Evolutionary conservation across 53 echinoderm and acorn worm genomes (phyloP), one percentile per base, ranked within the genome.

Genomic region (Mesocentrotus franciscanus): DNA sequence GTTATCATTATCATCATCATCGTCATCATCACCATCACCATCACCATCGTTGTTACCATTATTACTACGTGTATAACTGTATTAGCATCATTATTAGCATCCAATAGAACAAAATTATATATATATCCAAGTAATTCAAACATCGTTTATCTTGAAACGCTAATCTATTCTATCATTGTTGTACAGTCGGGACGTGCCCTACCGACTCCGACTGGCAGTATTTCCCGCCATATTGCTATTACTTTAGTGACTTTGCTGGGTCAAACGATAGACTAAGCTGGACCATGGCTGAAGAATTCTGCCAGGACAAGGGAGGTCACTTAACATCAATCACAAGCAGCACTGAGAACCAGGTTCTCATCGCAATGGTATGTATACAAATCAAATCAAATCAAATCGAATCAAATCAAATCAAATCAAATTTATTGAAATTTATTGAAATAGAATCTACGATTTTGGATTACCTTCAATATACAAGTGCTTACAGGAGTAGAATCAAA

Each of bases 181-280:
- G 2, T 49, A 4, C 56, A 92, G 92, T 92, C 24, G 27, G 74
- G 11, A 29, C 5, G 26, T 96, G 96, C 26, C 93, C 93, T 0
- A 34, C 71, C 6, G 90, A 84, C 27, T 56, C 85, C 13, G 94
- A 78, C 8, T 96, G 96, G 96, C 27, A 92, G 29, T 94, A 96
- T 64, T 95, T 60, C 13, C 35, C 92, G 17, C 92, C 95, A 20
- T 96, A 96, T 90, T 97, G 97, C 95, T 97, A 97, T 90, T 97
- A 92, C 95, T 56, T 96, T 74, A 96, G 96, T 93, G 96, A 94
- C 87, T 9, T 94, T 22, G 66, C 71, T 68, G 95, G 95, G 11
- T 60, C 7, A 3, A 81, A 94, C 16, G 95, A 85, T 14, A 34
- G 85, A 14, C 26, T 85, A 15, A 95, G 94, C 57, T 97, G 97